These are phyloP conservation scores for Microctonus brassicae DNA, from an alignment of 2,888 invertebrate genomes.

Conservation along the genomic window DNA sequence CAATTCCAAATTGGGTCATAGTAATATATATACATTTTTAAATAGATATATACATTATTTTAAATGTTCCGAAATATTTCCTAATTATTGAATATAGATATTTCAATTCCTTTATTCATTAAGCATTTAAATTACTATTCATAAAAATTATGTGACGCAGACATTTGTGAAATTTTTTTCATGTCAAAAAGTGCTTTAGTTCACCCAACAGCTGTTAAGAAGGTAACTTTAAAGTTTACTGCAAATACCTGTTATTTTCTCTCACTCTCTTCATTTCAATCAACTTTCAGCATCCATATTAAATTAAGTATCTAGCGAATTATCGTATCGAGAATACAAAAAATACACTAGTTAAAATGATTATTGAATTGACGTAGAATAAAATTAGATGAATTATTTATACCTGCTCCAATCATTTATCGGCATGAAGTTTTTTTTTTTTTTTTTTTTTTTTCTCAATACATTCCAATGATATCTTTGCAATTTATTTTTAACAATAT, in stretches of 20 bases:
- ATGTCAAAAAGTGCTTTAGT: too few relatives aligned
- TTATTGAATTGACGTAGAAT: not conserved
- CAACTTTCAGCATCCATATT: not conserved
- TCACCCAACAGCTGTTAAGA: constrained; percentile 21
- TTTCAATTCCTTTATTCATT: not conserved
- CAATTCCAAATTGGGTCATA: not conserved
- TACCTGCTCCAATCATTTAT: too few relatives aligned
- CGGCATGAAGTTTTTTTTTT: too few relatives aligned
- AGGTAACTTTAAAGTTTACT: not conserved
- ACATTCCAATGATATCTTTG: too few relatives aligned
- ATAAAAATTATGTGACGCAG: not conserved
- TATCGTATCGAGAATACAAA: not conserved
- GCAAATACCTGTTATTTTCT: not conserved
- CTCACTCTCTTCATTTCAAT: not conserved
- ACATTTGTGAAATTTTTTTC: not conserved
- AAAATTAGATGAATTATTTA: too few relatives aligned
- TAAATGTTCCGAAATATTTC: not conserved
- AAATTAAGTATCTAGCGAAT: not conserved
- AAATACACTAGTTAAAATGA: not conserved
- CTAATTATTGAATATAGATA: not conserved
- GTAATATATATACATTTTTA: not conserved
- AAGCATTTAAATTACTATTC: not conserved
- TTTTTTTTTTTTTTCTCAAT: too few relatives aligned
- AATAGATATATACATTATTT: not conserved
- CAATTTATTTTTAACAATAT: too few relatives aligned